These are phyloP conservation scores for Hypanus sabinus DNA, from an alignment of 2,113 vertebrate genomes.

Conservation along the genomic window DNA sequence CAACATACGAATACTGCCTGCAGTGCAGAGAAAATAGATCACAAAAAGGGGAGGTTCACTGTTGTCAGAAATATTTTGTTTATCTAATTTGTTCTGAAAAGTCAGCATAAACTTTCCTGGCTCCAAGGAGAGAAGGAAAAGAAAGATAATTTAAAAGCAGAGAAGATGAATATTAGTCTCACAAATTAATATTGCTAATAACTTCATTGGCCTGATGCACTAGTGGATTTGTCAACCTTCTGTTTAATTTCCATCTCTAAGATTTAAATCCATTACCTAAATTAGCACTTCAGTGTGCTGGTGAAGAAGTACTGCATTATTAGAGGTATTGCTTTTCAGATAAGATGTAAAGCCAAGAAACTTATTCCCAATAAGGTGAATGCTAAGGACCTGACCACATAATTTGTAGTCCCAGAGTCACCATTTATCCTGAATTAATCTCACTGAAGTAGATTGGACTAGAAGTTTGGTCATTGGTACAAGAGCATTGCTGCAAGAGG, in stretches of 20 bases:
- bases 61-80: not conserved
- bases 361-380: not conserved
- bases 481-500: no score
- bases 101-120: not conserved
- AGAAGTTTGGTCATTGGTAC: no score
- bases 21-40: not conserved
- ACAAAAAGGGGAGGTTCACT: no score
- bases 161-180: not conserved
- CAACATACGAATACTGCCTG: not conserved
- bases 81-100: constrained; percentile 12
- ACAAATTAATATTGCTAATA: not conserved
- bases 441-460: not conserved
- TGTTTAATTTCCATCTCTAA: not conserved
- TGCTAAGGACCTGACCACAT: not conserved
- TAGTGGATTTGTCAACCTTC: not conserved
- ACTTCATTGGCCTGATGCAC: not conserved
- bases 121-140: not conserved
- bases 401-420: not conserved
- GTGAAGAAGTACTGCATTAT: not conserved
- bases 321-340: not conserved
- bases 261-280: not conserved
- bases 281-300: not conserved
- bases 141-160: not conserved
- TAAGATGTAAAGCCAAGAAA: not conserved
- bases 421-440: not conserved